Percentiles rank a stretch among this genome's conserved stretches.
Conservation (phyloP, 2,888 invertebrate genomes). For the Diaprepes abbreviatus region DNA sequence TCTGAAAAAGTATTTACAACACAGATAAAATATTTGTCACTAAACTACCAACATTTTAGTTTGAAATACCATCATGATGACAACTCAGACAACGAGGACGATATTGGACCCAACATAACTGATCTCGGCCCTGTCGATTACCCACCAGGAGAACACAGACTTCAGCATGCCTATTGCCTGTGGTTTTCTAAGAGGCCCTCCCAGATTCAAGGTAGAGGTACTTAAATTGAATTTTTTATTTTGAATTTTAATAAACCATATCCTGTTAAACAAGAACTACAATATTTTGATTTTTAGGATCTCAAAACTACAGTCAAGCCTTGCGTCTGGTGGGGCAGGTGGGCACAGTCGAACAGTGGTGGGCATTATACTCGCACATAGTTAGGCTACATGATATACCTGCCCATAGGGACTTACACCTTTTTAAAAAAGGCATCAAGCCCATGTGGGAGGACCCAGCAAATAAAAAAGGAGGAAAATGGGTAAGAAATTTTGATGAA, state of each 20-base stretch:
- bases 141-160: slow-evolving; percentile 88
- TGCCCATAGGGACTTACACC: slow-evolving; percentile 93
- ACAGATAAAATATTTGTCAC: too few relatives aligned
- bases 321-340: slow-evolving; percentile 85
- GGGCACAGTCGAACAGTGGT: slow-evolving; percentile 97
- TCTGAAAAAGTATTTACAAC: too few relatives aligned
- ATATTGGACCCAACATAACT: slow-evolving; percentile 68
- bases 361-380: slow-evolving; percentile 94
- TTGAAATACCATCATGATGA: slow-evolving; percentile 69
- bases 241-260: too few relatives aligned
- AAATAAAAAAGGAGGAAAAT: slow-evolving; percentile 97
- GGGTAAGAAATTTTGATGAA: slow-evolving; percentile 75
- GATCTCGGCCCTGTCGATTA: slow-evolving; percentile 78
- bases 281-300: slow-evolving; percentile 46
- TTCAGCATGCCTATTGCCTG: slow-evolving; percentile 94
- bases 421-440: slow-evolving; percentile 98
- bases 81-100: slow-evolving; percentile 78
- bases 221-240: too few relatives aligned
- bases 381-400: slow-evolving; percentile 90
- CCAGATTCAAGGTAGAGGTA: slow-evolving; percentile 67
- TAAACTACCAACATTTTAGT: slow-evolving; percentile 45
- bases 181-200: slow-evolving; percentile 74
- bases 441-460: slow-evolving; percentile 99
- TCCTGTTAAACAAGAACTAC: too few relatives aligned
- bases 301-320: slow-evolving; percentile 75